A percentile compares a stretch with the other conserved stretches of the same genome.
Conservation (phyloP, 2,888 invertebrate species). For the Glaucopsyche alexis region DNA sequence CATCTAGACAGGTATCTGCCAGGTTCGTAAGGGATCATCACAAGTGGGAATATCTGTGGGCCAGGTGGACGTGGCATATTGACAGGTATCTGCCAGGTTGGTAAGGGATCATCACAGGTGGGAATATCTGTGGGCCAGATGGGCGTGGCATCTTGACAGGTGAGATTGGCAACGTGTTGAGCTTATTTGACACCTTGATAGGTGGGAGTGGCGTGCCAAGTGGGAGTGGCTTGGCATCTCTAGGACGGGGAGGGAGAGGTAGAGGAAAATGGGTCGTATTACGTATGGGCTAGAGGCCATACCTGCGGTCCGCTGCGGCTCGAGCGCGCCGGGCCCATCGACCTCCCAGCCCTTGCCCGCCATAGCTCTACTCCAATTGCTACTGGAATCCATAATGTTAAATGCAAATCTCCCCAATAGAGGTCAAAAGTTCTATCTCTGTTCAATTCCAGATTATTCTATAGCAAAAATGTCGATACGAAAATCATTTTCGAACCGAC, state of each 20-base stretch:
- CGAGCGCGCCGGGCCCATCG: conserved; percentile 66
- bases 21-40: no score
- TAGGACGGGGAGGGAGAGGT: background rate
- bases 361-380: conserved; percentile 71
- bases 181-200: no score
- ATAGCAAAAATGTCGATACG: background rate
- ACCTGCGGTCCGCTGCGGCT: conserved; percentile 66
- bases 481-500: background rate
- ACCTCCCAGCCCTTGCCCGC: conserved; percentile 70
- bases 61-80: no score
- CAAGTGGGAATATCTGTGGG: no score
- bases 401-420: conserved; percentile 39
- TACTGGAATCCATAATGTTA: conserved; percentile 66
- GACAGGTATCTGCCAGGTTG: no score
- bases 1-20: no score
- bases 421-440: conserved; percentile 27
- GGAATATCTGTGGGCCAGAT: no score
- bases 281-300: conserved; percentile 38
- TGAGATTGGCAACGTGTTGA: no score
- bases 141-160: no score
- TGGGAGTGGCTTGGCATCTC: background rate
- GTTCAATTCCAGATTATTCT: no score
- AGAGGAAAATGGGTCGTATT: background rate
- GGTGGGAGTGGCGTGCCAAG: background rate
- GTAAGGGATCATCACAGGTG: no score